These are phyloP conservation scores for Lepidonotus clava DNA, from an alignment of 2,888 invertebrate genomes.

Conservation along the genomic window DNA sequence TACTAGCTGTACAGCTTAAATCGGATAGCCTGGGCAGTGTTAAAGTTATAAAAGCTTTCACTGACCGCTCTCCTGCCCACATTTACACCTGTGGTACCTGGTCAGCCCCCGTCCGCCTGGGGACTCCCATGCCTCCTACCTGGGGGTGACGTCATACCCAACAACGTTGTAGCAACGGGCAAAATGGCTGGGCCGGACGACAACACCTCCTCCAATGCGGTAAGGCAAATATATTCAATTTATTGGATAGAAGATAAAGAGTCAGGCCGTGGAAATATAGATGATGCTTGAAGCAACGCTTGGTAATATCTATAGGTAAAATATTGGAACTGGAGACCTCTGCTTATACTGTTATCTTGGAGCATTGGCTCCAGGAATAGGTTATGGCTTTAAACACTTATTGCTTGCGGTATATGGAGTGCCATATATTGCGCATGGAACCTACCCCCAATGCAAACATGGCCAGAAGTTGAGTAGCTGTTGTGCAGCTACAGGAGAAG, in stretches of 20 bases:
- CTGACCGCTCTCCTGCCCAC: neutral
- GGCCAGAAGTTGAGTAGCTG: neutral
- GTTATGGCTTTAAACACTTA: neutral
- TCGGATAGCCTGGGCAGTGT: no score
- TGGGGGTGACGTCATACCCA: conserved; percentile 39
- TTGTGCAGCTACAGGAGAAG: no score
- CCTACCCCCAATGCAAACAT: conserved; percentile 12
- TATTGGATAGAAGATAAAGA: neutral
- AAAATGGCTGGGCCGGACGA: conserved; percentile 43
- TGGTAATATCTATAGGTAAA: no score
- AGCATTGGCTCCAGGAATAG: neutral
- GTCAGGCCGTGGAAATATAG: no score
- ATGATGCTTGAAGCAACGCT: no score
- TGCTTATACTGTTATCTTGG: no score
- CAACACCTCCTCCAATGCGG: conserved; percentile 19
- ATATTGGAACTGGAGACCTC: no score
- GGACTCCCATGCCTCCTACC: neutral
- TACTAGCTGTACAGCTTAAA: no score
- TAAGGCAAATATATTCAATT: neutral
- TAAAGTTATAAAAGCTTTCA: no score
- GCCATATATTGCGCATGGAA: neutral
- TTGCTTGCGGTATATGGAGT: neutral
- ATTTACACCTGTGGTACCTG: neutral
- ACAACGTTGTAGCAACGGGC: conserved; percentile 51
- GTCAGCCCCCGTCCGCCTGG: neutral